phyloP scores from a whole-genome alignment of 2,888 invertebrate genomes.

The Dicranocentrus wangi region DNA sequence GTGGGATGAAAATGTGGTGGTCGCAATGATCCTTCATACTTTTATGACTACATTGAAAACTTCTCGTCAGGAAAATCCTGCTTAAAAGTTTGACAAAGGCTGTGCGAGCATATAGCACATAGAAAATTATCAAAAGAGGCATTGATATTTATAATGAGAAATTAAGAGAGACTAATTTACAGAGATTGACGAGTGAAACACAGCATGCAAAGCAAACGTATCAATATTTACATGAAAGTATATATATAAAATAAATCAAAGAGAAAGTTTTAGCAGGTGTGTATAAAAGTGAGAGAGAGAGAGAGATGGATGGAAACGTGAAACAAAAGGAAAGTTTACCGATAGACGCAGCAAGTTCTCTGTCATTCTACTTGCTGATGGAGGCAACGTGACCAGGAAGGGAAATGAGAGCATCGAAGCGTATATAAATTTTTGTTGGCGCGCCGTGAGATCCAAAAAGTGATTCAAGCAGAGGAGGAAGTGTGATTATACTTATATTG shows the following conservation, averaged over 20 bases:
- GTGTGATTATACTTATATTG: neutral
- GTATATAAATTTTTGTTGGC: no score
- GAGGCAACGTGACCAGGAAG: slow-evolving; percentile 24
- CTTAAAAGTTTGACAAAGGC: no score
- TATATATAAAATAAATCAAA: neutral
- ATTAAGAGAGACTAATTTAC: no score
- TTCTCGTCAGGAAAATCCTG: no score
- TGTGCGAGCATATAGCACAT: no score
- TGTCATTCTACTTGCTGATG: neutral
- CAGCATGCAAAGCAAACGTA: neutral
- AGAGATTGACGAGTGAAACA: no score
- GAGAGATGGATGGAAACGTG: neutral
- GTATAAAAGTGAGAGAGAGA: neutral
- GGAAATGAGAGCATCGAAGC: neutral
- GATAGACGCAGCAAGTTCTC: slow-evolving; percentile 30
- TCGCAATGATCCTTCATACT: no score
- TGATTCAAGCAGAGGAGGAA: slow-evolving; percentile 1
- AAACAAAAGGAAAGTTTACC: slow-evolving; percentile 27
- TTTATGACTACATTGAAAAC: no score
- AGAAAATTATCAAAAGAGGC: no score
- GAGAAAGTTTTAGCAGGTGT: slow-evolving; percentile 1
- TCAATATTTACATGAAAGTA: neutral
- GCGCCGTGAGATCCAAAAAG: slow-evolving; percentile 2
- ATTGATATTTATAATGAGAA: no score
- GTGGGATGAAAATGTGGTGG: no score